Evolutionary conservation across 2,113 vertebrate species (phyloP).

Genomic region (Illadopsis cleaveri): DNA sequence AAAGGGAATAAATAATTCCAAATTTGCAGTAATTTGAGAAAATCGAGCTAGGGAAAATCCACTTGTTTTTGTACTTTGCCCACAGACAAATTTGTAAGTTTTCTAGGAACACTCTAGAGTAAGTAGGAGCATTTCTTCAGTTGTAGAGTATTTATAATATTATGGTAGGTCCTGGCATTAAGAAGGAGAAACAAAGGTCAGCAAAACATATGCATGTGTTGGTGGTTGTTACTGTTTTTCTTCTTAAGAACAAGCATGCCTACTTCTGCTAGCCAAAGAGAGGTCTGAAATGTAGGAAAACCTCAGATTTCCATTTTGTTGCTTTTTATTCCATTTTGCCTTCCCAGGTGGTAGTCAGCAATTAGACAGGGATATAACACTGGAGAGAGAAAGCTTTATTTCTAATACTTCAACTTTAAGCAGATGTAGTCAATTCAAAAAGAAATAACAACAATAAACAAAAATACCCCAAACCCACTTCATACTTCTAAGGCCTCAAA

Average conservation of each 20-base stretch:
- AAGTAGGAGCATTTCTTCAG: neutral
- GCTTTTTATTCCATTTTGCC: neutral
- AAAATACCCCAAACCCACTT: neutral
- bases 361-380: neutral
- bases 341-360: neutral
- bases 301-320: neutral
- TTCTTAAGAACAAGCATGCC: neutral
- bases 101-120: neutral
- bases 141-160: neutral
- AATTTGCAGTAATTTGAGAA: neutral
- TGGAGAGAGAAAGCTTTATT: neutral
- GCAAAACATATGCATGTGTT: fast-evolving
- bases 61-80: neutral
- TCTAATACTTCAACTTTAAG: neutral
- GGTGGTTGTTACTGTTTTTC: neutral
- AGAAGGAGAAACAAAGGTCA: neutral
- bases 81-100: neutral
- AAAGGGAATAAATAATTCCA: neutral
- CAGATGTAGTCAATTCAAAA: neutral
- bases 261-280: neutral
- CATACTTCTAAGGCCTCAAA: neutral
- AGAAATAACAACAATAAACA: neutral
- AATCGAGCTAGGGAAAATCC: neutral
- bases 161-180: neutral
- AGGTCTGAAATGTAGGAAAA: neutral